phyloP scores from a whole-genome alignment of 2,113 vertebrate species.

The Burhinus bistriatus region DNA sequence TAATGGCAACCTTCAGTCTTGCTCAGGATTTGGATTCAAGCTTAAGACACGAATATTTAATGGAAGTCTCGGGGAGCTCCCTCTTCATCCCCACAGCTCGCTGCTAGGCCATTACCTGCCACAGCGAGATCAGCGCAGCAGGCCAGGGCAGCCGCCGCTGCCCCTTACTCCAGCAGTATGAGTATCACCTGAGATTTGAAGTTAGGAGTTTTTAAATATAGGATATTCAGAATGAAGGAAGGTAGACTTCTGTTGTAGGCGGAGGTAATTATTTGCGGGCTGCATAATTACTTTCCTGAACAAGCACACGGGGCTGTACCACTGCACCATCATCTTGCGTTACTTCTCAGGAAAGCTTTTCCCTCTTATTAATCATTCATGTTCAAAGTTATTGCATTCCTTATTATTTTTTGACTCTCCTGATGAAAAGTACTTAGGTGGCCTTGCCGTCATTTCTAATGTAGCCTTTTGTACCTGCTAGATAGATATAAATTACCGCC shows the following conservation, averaged over 20 bases:
- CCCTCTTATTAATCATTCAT: not conserved
- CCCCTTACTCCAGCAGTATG: not conserved
- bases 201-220: not conserved
- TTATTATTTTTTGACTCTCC: not conserved
- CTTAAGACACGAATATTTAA: no score
- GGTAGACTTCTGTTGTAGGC: not conserved
- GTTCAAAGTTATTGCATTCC: not conserved
- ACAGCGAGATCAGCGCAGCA: accelerated
- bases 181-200: not conserved
- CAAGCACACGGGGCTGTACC: accelerated
- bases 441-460: not conserved
- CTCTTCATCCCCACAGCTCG: not conserved
- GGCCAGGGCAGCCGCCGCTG: not conserved
- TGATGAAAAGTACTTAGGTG: not conserved
- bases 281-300: not conserved
- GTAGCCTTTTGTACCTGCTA: not conserved
- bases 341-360: not conserved
- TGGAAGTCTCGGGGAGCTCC: not conserved
- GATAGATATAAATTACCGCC: accelerated
- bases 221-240: not conserved
- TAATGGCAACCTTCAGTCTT: accelerated
- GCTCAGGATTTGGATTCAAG: not conserved
- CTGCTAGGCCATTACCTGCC: not conserved
- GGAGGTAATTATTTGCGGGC: not conserved
- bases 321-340: not conserved